These are phyloP conservation scores for Eilema sororculum DNA, from an alignment of 2,888 invertebrate genomes.

Conservation along the genomic window DNA sequence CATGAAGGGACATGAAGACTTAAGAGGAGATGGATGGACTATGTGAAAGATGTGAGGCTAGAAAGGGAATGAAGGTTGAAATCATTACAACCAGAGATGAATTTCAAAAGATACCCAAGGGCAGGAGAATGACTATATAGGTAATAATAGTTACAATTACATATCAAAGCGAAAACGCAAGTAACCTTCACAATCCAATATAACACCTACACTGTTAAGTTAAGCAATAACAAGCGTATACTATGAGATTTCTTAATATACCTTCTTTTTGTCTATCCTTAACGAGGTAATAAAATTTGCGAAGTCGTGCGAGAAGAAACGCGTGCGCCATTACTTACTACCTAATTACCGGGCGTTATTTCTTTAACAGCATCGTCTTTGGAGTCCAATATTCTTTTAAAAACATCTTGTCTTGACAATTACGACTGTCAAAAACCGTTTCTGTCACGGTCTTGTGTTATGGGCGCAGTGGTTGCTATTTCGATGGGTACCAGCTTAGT, in stretches of 20 bases:
- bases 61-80: no score
- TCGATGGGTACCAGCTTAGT: no score
- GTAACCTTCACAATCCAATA: neutral
- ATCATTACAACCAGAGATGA: no score
- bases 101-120: no score
- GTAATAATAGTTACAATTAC: no score
- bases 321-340: neutral
- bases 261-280: neutral
- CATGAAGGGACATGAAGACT: no score
- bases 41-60: no score
- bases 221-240: neutral
- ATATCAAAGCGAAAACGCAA: neutral
- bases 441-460: no score
- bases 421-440: neutral
- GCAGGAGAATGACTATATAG: neutral
- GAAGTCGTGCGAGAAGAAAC: neutral
- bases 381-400: neutral
- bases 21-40: no score
- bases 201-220: no score
- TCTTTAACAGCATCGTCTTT: neutral
- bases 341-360: neutral
- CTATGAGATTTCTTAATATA: neutral
- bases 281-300: slow-evolving; percentile 4
- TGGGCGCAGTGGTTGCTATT: no score
- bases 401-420: neutral